phyloP scores from a whole-genome alignment of 2,113 vertebrate genomes.

The Oceanites oceanicus region DNA sequence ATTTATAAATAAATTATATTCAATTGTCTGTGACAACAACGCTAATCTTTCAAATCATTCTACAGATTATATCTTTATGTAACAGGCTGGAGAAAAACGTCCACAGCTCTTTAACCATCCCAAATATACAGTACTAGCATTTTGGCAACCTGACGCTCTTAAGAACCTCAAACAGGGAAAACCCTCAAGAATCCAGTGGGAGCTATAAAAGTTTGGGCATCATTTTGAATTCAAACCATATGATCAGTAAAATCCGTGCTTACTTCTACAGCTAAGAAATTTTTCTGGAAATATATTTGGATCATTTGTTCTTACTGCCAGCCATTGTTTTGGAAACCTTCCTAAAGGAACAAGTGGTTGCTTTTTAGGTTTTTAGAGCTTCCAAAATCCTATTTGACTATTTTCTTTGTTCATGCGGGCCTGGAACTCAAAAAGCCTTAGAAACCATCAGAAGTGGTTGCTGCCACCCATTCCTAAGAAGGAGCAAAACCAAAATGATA shows the following conservation, averaged over 20 bases:
- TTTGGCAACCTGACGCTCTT: not conserved
- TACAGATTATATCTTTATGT: not conserved
- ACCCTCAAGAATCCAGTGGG: not conserved
- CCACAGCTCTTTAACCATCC: not conserved
- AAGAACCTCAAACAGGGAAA: not conserved
- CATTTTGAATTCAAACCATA: conserved; percentile 45
- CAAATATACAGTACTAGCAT: not conserved
- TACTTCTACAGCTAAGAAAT: not conserved
- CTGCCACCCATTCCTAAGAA: not conserved
- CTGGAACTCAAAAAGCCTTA: not conserved
- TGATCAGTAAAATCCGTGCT: conserved; percentile 16
- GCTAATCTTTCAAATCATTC: not conserved
- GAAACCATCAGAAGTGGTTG: not conserved
- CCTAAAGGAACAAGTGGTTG: conserved; percentile 13
- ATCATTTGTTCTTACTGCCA: conserved; percentile 7
- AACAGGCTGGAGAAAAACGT: not conserved
- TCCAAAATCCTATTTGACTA: not conserved
- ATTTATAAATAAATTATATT: not conserved
- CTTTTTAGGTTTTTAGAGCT: conserved; percentile 35
- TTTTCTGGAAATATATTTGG: conserved; percentile 25
- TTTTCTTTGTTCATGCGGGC: not conserved
- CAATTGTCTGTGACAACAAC: not conserved
- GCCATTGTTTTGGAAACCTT: conserved; percentile 43
- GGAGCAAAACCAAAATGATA: conserved; percentile 26
- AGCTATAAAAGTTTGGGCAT: conserved; percentile 12